These are phyloP conservation scores for Drosophila merina DNA, from an alignment of 2,888 invertebrate genomes.

Conservation along the genomic window DNA sequence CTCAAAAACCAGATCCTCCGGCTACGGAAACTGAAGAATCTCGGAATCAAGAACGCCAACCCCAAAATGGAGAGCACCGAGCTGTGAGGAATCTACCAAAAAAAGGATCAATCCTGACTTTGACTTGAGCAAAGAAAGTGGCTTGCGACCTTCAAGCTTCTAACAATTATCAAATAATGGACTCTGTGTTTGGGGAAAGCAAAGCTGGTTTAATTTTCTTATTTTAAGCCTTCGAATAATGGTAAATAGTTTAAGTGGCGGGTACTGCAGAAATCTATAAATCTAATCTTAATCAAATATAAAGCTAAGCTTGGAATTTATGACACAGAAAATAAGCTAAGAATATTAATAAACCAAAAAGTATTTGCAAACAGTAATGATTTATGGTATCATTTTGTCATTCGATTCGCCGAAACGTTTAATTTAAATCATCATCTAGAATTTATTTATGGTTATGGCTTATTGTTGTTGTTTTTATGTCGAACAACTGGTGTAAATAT, in stretches of 20 bases:
- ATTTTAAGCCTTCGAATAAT: not conserved
- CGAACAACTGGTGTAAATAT: conserved; percentile 15
- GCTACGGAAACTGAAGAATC: conserved; percentile 54
- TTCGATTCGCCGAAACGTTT: not conserved
- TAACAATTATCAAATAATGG: not conserved
- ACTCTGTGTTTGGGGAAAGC: not conserved
- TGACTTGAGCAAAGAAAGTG: conserved; percentile 17
- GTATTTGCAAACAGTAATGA: not conserved
- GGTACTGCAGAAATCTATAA: conserved; percentile 39
- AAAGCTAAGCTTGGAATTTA: conserved; percentile 7
- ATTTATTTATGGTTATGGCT: not conserved
- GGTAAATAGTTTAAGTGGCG: conserved; percentile 40
- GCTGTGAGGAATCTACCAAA: conserved; percentile 29
- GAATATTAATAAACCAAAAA: not conserved
- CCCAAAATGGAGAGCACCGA: conserved; percentile 70
- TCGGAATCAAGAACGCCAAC: conserved; percentile 69
- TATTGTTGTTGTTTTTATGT: not conserved
- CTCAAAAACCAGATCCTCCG: conserved; percentile 62
- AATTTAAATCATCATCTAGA: not conserved
- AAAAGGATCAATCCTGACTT: not conserved
- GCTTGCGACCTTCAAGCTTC: not conserved
- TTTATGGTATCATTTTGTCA: not conserved
- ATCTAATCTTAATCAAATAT: not conserved
- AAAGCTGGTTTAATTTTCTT: not conserved
- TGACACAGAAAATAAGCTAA: not conserved